Conservation (phyloP, 2,797 vertebrate species). For the Caiman crocodilus region DNA sequence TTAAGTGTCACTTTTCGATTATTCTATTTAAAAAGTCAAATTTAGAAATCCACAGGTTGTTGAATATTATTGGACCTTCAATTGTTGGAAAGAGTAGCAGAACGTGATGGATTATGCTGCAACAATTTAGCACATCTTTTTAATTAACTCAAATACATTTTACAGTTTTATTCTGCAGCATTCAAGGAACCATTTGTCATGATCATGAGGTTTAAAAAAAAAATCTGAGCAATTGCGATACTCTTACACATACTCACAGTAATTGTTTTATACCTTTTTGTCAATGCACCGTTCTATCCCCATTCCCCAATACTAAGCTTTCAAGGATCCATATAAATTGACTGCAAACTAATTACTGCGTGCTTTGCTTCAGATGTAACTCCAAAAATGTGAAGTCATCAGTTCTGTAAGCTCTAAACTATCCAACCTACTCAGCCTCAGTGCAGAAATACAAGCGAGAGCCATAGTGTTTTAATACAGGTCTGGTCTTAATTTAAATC, state of each 20-base stretch:
- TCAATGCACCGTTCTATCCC: not conserved
- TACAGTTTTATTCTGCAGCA: not conserved
- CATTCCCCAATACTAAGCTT: not conserved
- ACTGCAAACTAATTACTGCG: conserved; percentile 40
- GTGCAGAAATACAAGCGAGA: conserved; percentile 21
- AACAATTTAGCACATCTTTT: not conserved
- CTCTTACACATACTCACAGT: not conserved
- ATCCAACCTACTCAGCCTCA: conserved; percentile 17
- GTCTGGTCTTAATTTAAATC: not conserved
- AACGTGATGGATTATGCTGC: not conserved
- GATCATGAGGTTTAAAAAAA: not conserved
- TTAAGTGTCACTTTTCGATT: not conserved
- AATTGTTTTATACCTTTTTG: not conserved
- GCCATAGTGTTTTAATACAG: conserved; percentile 13
- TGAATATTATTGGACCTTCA: not conserved
- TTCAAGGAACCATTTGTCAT: not conserved
- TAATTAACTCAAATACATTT: fast-evolving
- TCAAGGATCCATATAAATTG: conserved; percentile 17
- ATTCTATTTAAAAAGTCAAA: not conserved
- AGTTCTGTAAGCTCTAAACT: conserved; percentile 31
- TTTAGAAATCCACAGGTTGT: not conserved
- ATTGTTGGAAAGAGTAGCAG: not conserved
- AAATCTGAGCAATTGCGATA: not conserved
- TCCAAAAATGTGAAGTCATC: conserved; percentile 44
- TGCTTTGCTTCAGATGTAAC: not conserved